A percentile compares a stretch with the other conserved stretches of the same genome.
Conservation (phyloP, 1,140 invertebrate genomes). For the Pseudomyrmex dendroicus region DNA sequence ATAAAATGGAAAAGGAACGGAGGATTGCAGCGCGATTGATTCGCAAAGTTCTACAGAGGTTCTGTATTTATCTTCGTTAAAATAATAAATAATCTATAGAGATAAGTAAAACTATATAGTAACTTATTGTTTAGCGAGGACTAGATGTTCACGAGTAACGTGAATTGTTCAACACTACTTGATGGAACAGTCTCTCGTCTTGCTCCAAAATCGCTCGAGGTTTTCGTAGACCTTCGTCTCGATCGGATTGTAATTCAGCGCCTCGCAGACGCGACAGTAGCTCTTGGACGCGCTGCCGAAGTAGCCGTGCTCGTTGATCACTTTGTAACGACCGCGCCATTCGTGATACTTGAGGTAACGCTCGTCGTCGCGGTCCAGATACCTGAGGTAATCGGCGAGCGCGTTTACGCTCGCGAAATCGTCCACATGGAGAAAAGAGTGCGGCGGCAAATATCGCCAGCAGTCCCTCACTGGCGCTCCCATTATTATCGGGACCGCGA, state of each 20-base stretch:
- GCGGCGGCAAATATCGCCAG: conserved; percentile 86
- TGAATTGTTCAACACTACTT: background rate
- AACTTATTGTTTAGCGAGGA: background rate
- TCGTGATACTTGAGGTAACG: conserved; percentile 88
- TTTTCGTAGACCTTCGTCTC: conserved; percentile 85
- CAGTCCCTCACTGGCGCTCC: conserved; percentile 86
- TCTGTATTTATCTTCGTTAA: too few relatives aligned
- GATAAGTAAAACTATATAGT: too few relatives aligned
- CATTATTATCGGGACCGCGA: conserved; percentile 90
- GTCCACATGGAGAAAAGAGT: conserved; percentile 90
- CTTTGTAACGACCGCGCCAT: conserved; percentile 89
- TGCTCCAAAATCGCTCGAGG: conserved; percentile 84
- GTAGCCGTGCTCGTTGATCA: conserved; percentile 91
- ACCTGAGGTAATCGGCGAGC: conserved; percentile 87
- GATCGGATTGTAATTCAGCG: conserved; percentile 88
- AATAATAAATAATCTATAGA: too few relatives aligned
- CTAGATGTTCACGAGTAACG: background rate
- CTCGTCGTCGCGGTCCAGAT: conserved; percentile 86
- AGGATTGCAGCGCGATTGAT: too few relatives aligned
- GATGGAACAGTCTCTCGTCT: conserved; percentile 80
- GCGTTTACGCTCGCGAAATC: conserved; percentile 88
- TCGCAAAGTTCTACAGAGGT: too few relatives aligned
- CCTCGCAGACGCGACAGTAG: conserved; percentile 93
- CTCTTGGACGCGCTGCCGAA: conserved; percentile 89
- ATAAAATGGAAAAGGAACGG: too few relatives aligned